Conservation (phyloP, 2,888 invertebrate species). For the Lepidochitona cinerea region DNA sequence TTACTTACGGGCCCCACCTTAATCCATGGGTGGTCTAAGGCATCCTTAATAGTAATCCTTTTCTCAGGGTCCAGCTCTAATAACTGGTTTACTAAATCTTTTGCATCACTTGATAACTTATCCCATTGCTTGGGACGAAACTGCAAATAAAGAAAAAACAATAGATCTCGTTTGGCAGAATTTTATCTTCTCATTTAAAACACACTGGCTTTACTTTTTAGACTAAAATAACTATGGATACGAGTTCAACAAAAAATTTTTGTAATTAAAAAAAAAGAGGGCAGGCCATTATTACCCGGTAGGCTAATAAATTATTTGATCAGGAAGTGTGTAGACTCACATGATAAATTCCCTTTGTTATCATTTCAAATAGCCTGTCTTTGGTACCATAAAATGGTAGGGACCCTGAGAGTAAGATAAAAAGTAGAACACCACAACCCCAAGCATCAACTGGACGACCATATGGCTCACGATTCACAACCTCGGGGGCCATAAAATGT, state of each 20-base stretch:
- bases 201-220: no score
- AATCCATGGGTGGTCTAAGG: slow-evolving; percentile 97
- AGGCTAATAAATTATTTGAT: no score
- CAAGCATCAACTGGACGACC: slow-evolving; percentile 96
- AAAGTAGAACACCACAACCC: slow-evolving; percentile 96
- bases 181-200: no score
- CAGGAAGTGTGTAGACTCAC: slow-evolving; percentile 60
- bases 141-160: no score
- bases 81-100: slow-evolving; percentile 95
- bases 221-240: no score
- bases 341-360: slow-evolving; percentile 73
- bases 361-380: slow-evolving; percentile 91
- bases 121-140: slow-evolving; percentile 93
- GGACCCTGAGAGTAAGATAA: slow-evolving; percentile 92
- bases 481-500: slow-evolving; percentile 98
- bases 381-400: slow-evolving; percentile 96
- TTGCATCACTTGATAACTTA: slow-evolving; percentile 92
- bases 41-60: slow-evolving; percentile 94
- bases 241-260: no score
- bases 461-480: slow-evolving; percentile 86
- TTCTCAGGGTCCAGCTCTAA: slow-evolving; percentile 91
- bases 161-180: no score
- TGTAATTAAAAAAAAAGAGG: no score
- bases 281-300: no score
- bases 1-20: slow-evolving; percentile 76